Evolutionary conservation across 2,888 invertebrate genomes (phyloP), one percentile per base, ranked within the genome.

Genomic region (Eledona agricola): DNA sequence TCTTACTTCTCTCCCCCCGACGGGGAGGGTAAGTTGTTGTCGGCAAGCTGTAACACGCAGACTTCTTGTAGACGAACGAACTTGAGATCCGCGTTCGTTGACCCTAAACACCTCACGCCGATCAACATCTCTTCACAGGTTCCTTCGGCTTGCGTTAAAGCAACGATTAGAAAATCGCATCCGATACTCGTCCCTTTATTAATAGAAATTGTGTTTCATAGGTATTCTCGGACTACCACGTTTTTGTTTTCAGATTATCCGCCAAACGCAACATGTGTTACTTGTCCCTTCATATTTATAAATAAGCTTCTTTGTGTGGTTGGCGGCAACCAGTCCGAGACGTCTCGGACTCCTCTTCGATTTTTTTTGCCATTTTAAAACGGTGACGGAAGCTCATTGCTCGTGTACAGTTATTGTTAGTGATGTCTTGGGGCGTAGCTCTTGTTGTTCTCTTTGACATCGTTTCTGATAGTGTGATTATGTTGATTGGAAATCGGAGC

Each of bases 251-350:
- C 37, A 15, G 23, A 35, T 12, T 19, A 42, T 42, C 28, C 26
- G 51, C 37, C 43, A 43, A 51, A 43, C 28, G 23, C 34, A 43
- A 47, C 47, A 47, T 61, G 61, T 65, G 65, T 65, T 63, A 55
- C 57, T 60, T 57, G 59, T 61, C 59, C 57, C 55, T 55, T 58
- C 35, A n/a, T 43, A 52, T 62, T 53, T 64, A 65, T 65, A 65
- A 65, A 65, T 65, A 65, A 59, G 55, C 59, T 53, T 57, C 65
- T 65, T 65, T 65, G 65, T 65, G 61, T 45, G 52, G 51, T 32
- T 10, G 45, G 23, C 17, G 23, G 32, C 43, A 37, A 17, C 51
- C 34, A 45, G 26, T 34, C 35, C 26, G n/a, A 10, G 3, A 31
- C 19, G 7, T n/a, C n/a, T 7, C 2, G 10, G 38, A 7, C 22